Percentiles rank a stretch among this genome's conserved stretches.
Conservation (phyloP, 2,113 vertebrate genomes). For the Ceyx cyanopectus region DNA sequence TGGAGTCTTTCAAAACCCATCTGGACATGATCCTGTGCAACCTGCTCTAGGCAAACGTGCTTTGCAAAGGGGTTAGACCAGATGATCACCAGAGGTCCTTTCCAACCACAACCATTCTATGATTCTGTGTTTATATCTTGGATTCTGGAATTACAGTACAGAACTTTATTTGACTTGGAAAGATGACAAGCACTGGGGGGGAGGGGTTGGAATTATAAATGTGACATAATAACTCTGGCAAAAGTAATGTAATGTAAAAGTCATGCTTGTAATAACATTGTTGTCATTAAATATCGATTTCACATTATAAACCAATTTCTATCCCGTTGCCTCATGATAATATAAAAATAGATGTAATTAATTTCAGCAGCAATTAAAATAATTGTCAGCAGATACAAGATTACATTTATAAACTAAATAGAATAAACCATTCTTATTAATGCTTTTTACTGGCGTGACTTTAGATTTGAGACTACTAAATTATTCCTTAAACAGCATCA, state of each 20-base stretch:
- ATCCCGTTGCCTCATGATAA: background rate
- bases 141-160: background rate
- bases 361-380: slow-evolving; percentile 44
- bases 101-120: background rate
- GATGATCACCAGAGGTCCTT: background rate
- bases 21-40: background rate
- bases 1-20: background rate
- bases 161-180: background rate
- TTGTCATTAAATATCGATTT: slow-evolving; percentile 44
- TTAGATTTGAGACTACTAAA: background rate
- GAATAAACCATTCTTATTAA: background rate
- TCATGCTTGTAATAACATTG: background rate
- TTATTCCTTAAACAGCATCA: background rate
- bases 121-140: background rate
- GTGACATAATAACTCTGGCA: background rate
- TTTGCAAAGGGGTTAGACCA: background rate
- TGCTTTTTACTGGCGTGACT: background rate
- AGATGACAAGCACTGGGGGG: background rate
- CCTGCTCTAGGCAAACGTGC: background rate
- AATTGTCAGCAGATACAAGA: background rate
- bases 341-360: slow-evolving; percentile 15
- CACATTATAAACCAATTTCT: slow-evolving; percentile 30
- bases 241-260: background rate
- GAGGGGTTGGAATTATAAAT: background rate
- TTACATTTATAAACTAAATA: background rate